Conservation (phyloP, 35 echinoderm and acorn worm species). For the Ptychodera flava region DNA sequence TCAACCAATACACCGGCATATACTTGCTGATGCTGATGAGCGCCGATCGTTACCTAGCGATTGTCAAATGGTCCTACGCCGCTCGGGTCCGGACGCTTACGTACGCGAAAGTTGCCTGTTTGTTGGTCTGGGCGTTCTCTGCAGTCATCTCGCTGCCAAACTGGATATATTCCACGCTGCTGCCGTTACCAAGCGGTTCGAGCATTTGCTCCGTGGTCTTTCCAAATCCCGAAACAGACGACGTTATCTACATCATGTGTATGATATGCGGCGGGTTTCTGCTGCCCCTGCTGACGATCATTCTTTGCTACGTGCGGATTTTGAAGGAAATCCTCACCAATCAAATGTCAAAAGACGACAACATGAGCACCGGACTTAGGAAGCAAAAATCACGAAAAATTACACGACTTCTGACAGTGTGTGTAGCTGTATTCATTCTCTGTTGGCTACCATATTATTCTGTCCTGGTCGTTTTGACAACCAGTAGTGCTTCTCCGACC, state of each 20-base stretch:
- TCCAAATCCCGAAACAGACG: not conserved
- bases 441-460: not conserved
- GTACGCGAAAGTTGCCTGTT: constrained; percentile 48
- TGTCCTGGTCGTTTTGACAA: not conserved
- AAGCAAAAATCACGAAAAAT: not conserved
- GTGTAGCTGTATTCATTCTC: not conserved
- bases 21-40: constrained; percentile 83
- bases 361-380: no score
- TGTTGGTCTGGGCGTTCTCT: constrained; percentile 45
- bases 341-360: not conserved
- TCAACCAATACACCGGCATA: constrained; percentile 79
- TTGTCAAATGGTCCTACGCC: constrained; percentile 63
- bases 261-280: not conserved
- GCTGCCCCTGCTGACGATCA: not conserved
- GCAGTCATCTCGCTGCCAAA: constrained; percentile 54
- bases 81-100: constrained; percentile 72
- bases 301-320: not conserved
- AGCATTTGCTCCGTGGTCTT: not conserved
- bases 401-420: not conserved
- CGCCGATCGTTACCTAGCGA: constrained; percentile 81
- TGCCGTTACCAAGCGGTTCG: not conserved
- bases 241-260: not conserved
- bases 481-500: not conserved
- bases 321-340: not conserved
- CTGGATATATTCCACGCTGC: constrained; percentile 55